Evolutionary conservation across 1,140 invertebrate species (phyloP), one percentile per base, ranked within the genome.

Genomic region (Ctenoplectra terminalis): DNA sequence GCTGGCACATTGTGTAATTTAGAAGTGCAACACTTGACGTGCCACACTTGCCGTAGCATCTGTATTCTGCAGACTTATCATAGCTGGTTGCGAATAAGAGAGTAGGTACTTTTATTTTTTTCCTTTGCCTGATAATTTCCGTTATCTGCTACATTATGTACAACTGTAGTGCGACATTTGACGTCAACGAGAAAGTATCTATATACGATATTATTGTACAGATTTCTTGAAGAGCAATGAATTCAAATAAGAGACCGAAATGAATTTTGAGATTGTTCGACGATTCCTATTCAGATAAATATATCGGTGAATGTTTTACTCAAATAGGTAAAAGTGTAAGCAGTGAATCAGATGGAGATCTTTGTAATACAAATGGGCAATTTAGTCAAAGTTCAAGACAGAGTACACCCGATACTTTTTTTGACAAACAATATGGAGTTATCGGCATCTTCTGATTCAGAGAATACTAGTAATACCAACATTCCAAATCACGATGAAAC

Each of bases 391-490:
- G n/a, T 58, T 29, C 56, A 58, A 26, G 56, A 23, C 8, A 58
- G 56, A 58, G 56, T 29, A 58, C n/a, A 7, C 56, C 56, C n/a
- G n/a, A 58, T 58, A n/a, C n/a, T 58, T 15, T 58, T 58, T 58
- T 58, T 58, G 56, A 5, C 40, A 40, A 40, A 40, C 9, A 40
- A 40, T 40, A 40, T 40, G 40, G 9, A 9, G 4, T 40, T 40
- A 9, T 58, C 56, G n/a, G n/a, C 56, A 58, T 58, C 56, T 58
- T 58, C 56, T 58, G 56, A 58, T 58, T 58, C 56, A 58, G 56
- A 58, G 56, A 40, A 77, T 67, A 67, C 20, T 50, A 17, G 9
- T 9, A 40, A 40, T 40, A 9, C 9, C 40, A 40, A 40, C 9
- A 40, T 4, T n/a, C n/a, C n/a, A n/a, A n/a, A n/a, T n/a, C n/a